These are phyloP conservation scores for Heliconius eleuchia DNA, from an alignment of 1,140 invertebrate genomes.

Conservation along the genomic window DNA sequence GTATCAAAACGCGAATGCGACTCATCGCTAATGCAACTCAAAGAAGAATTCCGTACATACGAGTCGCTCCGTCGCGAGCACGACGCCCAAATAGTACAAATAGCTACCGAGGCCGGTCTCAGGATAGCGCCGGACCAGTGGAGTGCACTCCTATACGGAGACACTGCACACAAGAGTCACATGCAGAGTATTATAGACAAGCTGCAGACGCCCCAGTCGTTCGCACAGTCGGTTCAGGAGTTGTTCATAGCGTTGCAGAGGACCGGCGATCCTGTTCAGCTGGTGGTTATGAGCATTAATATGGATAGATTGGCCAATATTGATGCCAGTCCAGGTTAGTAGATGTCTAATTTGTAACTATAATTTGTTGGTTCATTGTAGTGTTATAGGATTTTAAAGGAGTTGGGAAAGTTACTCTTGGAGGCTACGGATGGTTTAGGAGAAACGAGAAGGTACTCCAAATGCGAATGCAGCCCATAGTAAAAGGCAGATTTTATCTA, in stretches of 20 bases:
- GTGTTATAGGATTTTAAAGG: too few species aligned
- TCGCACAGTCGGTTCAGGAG: slow-evolving; percentile 95
- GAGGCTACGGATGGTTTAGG: too few species aligned
- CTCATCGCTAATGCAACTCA: slow-evolving; percentile 98
- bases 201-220: slow-evolving; percentile 95
- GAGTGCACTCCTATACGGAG: slow-evolving; percentile 98
- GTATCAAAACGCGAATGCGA: slow-evolving; percentile 98
- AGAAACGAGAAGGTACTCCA: too few species aligned
- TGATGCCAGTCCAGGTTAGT: slow-evolving; percentile 89
- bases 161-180: slow-evolving; percentile 96
- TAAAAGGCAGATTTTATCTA: too few species aligned
- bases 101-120: slow-evolving; percentile 97
- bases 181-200: slow-evolving; percentile 99
- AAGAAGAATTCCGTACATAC: slow-evolving; percentile 98
- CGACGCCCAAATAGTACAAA: slow-evolving; percentile 99
- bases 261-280: slow-evolving; percentile 93
- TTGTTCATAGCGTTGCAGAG: slow-evolving; percentile 95
- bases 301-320: slow-evolving; percentile 93
- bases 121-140: slow-evolving; percentile 99
- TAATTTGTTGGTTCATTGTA: too few species aligned
- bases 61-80: slow-evolving; percentile 96
- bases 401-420: too few species aligned
- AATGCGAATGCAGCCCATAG: too few species aligned
- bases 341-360: too few species aligned
- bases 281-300: slow-evolving; percentile 88